Evolutionary conservation across 2,113 vertebrate genomes (phyloP), one percentile per base, ranked within the genome.

Genomic region (Cyprinus carpio): DNA sequence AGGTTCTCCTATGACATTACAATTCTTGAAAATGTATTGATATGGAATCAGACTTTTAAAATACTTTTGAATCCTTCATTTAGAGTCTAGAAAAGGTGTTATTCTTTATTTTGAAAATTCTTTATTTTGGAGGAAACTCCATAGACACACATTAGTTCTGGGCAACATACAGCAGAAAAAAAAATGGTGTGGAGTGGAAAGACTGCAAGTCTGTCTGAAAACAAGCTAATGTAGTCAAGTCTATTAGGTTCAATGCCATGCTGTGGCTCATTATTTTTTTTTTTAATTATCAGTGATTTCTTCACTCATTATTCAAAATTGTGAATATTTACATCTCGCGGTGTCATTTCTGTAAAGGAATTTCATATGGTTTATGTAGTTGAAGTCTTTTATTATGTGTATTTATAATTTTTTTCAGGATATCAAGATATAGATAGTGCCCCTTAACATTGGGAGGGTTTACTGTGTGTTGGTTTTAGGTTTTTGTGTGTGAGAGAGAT

Each of bases 401-500:
- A 40, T 34, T n/a, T 78, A 60, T 78, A 37, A 37, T 60, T 60
- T 37, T 60, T 37, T 43, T 43, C 25, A 51, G 25, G 15, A 75
- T 9, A 18, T 75, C 8, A 54, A 76, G 75, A 54, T 51, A 25
- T 10, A 75, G 13, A 16, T 49, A 15, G 31, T 40, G 12, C 20
- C 16, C 31, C 13, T 62, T 60, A 15, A 79, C 62, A 40, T 58
- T 56, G 25, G 43, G 20, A 34, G n/a, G 20, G 62, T 81, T 62
- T 60, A 58, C 23, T 29, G 29, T 13, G 15, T 27, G 54, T 51
- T 13, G 18, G 8, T 31, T 71, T 2, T 20, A 13, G 3, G 29
- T 78, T 9, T 78, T 9, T 54, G 43, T 71, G 51, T 72, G 67
- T 74, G 81, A 2, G 23, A 20, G 82, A 37, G 54, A 60, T 75